Conservation (phyloP, 2,113 vertebrate genomes). For the Gobius niger region DNA sequence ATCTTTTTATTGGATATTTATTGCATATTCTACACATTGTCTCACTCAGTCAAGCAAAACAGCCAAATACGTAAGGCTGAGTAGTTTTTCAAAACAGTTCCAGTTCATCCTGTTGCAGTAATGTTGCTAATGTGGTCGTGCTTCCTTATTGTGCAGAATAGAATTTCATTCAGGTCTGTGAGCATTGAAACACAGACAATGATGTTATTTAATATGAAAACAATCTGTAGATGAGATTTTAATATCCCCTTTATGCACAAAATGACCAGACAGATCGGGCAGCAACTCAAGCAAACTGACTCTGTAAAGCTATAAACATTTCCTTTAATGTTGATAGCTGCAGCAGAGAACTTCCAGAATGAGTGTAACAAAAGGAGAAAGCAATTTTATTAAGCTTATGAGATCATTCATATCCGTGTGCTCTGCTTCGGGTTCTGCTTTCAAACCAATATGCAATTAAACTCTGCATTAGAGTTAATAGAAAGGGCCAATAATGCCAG, state of each 20-base stretch:
- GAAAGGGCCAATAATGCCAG: conserved; percentile 4
- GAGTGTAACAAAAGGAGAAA: conserved; percentile 30
- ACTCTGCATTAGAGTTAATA: conserved; percentile 9
- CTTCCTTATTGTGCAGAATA: conserved; percentile 3
- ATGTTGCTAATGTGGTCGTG: conserved; percentile 9
- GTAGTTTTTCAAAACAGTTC: no score
- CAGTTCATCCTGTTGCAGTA: background rate
- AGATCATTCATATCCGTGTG: conserved; percentile 16
- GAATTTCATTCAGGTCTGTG: background rate
- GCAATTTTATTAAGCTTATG: conserved; percentile 32
- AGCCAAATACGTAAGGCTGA: no score
- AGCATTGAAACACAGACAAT: conserved; percentile 1
- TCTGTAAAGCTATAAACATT: conserved; percentile 31
- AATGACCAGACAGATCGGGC: background rate
- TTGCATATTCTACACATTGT: no score
- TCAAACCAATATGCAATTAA: conserved; percentile 17
- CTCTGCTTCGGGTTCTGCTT: conserved; percentile 19
- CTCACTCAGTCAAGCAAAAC: no score
- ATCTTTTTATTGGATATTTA: no score
- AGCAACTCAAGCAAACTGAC: conserved; percentile 38
- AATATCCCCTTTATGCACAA: conserved; percentile 8
- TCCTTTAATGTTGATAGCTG: conserved; percentile 20
- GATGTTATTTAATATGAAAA: background rate
- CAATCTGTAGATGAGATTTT: conserved; percentile 30
- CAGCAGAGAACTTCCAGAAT: conserved; percentile 30